Base-by-base conservation (phyloP, 2,888 invertebrate genomes). In the Hydroisotoma schaefferi region DNA sequence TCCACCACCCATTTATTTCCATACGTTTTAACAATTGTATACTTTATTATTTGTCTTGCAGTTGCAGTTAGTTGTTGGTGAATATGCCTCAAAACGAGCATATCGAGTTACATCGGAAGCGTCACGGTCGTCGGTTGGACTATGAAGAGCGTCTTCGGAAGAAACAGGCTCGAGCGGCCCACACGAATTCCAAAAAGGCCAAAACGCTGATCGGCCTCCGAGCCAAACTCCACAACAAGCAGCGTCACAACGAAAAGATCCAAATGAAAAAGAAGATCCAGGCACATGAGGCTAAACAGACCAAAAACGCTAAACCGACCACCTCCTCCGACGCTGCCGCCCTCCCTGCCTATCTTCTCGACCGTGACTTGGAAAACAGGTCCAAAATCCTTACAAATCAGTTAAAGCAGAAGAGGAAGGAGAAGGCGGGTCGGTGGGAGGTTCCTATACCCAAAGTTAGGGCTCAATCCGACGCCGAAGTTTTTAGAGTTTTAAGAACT, bases 71-170 rank as follows among this genome's bases (percentile, higher is more conserved):
- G n/a, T n/a, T n/a, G n/a, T n/a, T n/a, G n/a, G n/a, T n/a, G n/a
- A n/a, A n/a, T n/a, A 94, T 94, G 95, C 95, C 95, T 76, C 99
- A 99, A 83, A 99, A 99, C 85, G 99, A 99, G 80, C 94, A 99
- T 78, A 98, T 99, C 80, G 99, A 99, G 75, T 86, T 97, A 68
- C 94, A 95, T 78, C 87, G 90, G 76, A 99, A 98, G 79, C 85
- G 98, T 37, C 88, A 94, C 81, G 99, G 99, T 75, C 85, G 94
- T 74, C 85, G 98, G 66, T 84, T 99, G 65, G 98, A 99, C 81
- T 92, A 99, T 85, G 94, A 98, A 79, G 98, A 99, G 78, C 83
- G 92, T 63, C 93, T 92, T 78, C 82, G 99, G 33, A 99, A 99
- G 80, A 87, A 87, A 74, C 94, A 95, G 78, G 97, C 95, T 3